phyloP scores from a whole-genome alignment of 2,113 vertebrate genomes.

The Clarias gariepinus region DNA sequence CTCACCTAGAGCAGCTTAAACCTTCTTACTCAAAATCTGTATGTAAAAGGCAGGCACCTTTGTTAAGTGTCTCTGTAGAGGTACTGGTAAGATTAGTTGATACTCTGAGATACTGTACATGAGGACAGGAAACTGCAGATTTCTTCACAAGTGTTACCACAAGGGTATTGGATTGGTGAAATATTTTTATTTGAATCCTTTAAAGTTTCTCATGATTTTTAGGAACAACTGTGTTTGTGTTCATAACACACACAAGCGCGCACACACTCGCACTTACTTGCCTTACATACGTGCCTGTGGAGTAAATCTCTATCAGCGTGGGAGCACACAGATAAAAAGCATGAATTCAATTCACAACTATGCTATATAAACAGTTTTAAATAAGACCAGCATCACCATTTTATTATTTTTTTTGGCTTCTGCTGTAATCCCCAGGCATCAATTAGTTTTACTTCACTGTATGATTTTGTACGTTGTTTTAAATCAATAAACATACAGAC shows the following conservation, averaged over 20 bases:
- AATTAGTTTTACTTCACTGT: neutral
- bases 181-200: constrained; percentile 64
- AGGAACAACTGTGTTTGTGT: constrained; percentile 48
- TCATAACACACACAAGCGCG: constrained; percentile 24
- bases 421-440: constrained; percentile 8
- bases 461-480: constrained; percentile 1
- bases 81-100: neutral
- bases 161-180: constrained; percentile 46
- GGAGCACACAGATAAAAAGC: constrained; percentile 55
- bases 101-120: neutral
- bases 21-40: neutral
- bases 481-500: neutral
- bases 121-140: neutral
- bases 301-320: constrained; percentile 31
- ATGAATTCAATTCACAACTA: constrained; percentile 51
- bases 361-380: constrained; percentile 26
- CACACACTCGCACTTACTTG: constrained; percentile 23
- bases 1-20: neutral
- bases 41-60: neutral
- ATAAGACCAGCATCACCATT: neutral
- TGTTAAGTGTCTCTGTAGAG: neutral
- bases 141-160: neutral
- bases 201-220: constrained; percentile 51
- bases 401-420: too few relatives aligned
- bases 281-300: constrained; percentile 21